Evolutionary conservation across 2,888 invertebrate species (phyloP).

Genomic region (Drosophila borealis): DNA sequence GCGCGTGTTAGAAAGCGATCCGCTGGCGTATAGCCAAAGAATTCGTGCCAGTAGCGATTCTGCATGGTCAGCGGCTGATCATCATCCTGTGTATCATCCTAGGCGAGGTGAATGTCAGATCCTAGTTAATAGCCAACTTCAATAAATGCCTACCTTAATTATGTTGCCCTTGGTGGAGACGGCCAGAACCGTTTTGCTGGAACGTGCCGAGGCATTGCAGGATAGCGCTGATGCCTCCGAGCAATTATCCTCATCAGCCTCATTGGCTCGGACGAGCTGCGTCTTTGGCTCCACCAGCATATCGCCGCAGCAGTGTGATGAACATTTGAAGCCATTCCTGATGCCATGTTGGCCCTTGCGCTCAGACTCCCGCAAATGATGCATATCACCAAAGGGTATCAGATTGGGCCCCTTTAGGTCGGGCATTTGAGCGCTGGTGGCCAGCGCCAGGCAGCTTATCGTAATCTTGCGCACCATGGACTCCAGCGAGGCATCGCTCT

Average conservation of each 20-base stretch:
- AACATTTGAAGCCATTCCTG: constrained; percentile 52
- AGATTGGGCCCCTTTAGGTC: constrained; percentile 66
- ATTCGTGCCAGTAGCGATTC: constrained; percentile 77
- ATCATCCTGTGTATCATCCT: constrained; percentile 36
- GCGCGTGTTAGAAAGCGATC: constrained; percentile 89
- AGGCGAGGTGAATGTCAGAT: neutral
- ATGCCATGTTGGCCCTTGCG: constrained; percentile 20
- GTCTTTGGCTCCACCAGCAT: constrained; percentile 40
- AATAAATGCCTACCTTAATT: constrained; percentile 48
- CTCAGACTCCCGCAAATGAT: constrained; percentile 58
- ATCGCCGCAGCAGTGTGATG: constrained; percentile 59
- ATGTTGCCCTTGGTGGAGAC: constrained; percentile 17
- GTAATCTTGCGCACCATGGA: constrained; percentile 68
- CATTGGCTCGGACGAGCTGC: neutral
- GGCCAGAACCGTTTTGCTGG: constrained; percentile 28
- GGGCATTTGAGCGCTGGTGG: constrained; percentile 60
- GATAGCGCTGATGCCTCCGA: constrained; percentile 33
- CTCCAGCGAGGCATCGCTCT: constrained; percentile 65
- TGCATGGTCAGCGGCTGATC: constrained; percentile 57
- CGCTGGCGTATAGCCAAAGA: constrained; percentile 85
- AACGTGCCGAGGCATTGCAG: constrained; percentile 10
- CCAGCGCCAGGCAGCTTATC: constrained; percentile 62
- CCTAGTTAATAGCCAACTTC: neutral
- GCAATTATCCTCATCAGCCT: constrained; percentile 23
- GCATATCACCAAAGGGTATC: constrained; percentile 71